Evolutionary conservation across 2,888 invertebrate species (phyloP).

Genomic region (Unio delphinus): DNA sequence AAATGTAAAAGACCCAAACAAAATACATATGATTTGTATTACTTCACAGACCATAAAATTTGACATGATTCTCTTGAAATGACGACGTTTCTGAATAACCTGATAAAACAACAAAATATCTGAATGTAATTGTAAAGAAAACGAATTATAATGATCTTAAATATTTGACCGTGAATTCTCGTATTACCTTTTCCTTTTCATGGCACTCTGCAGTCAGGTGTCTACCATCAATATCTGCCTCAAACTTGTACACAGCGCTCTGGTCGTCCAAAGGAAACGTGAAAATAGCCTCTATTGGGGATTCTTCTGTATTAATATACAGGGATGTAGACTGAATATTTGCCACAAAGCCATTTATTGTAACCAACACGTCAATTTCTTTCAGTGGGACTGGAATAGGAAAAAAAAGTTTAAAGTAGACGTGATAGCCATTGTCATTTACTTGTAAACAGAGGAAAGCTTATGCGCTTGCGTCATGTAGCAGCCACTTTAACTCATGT

Average conservation of each 20-base stretch:
- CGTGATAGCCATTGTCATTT: too few relatives aligned
- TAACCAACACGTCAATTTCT: constrained; percentile 22
- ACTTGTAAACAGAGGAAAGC: too few relatives aligned
- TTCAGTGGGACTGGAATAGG: constrained; percentile 38
- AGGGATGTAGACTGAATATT: constrained; percentile 32
- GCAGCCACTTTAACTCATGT: too few relatives aligned
- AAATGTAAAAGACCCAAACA: neutral
- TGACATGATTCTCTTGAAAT: too few relatives aligned
- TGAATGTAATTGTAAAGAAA: too few relatives aligned
- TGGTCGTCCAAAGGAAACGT: constrained; percentile 57
- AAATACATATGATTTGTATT: neutral
- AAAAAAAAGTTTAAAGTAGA: too few relatives aligned
- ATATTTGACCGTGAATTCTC: too few relatives aligned
- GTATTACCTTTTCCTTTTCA: constrained; percentile 49
- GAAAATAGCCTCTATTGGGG: constrained; percentile 46
- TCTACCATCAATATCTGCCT: constrained; percentile 48
- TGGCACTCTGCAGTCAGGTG: constrained; percentile 54
- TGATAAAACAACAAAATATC: too few relatives aligned
- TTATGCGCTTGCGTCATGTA: too few relatives aligned
- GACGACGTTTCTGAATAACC: too few relatives aligned
- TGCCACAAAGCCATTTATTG: constrained; percentile 35
- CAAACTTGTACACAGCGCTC: constrained; percentile 55
- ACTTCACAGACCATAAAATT: neutral
- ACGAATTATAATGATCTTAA: too few relatives aligned
- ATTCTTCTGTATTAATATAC: constrained; percentile 41